Evolutionary conservation across 2,113 vertebrate genomes (phyloP), one percentile per base, ranked within the genome.

Genomic region (Platichthys stellatus): DNA sequence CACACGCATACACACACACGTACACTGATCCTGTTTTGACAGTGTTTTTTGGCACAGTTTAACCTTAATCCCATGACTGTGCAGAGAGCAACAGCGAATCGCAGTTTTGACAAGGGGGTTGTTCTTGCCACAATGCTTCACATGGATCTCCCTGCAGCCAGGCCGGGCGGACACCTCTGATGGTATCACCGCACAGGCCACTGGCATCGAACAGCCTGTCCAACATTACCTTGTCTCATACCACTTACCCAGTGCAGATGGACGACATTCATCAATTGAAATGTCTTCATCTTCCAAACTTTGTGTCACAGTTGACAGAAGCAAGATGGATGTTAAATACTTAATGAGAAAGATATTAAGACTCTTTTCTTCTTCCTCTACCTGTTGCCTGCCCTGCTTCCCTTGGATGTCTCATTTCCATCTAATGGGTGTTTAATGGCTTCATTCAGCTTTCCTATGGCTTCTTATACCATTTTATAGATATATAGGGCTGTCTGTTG

Each of bases 61-160:
- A 89, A 89, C 89, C 84, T 86, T 89, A 89, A 89, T 89, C 88
- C 86, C 81, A 59, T 83, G 76, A 89, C 76, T 84, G 82, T 61
- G 77, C 77, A 67, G 73, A 62, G 58, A 82, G 72, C 69, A 51
- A 80, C 76, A 76, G 78, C 20, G 8, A 84, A 67, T 69, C 26
- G 40, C n/a, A 5, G n/a, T 63, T 81, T 71, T 84, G 82, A 90
- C 78, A 74, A 78, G 78, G 69, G 43, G 63, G 70, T 75, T 83
- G 75, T 76, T 85, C 74, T 82, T 65, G 78, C 74, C 75, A 69
- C 47, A 53, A 59, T 59, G 58, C 73, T 69, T 60, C 43, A 53
- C 80, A 78, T 51, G 2, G 63, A 53, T 73, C 31, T 63, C 62
- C 49, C 66, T 24, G 69, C 73, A 80, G 67, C 58, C 53, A 43